These are phyloP conservation scores for Eupithecia subfuscata DNA, from an alignment of 2,888 invertebrate genomes.

Conservation along the genomic window DNA sequence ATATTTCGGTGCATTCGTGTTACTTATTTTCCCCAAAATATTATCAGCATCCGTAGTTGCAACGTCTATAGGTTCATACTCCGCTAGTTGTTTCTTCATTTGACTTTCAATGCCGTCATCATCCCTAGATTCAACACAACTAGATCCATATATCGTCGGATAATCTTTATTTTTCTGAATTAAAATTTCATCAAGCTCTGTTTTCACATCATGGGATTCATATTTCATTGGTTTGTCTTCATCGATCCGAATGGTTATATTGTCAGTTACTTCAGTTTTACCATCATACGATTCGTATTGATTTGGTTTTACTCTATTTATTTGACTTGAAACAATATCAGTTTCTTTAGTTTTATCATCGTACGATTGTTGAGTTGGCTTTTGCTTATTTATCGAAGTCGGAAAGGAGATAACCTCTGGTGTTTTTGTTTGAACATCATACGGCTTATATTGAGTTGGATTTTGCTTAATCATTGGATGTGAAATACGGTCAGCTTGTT, in stretches of 20 bases:
- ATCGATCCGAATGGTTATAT: not conserved
- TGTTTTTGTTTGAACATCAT: not conserved
- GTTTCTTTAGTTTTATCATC: not conserved
- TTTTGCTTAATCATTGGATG: not conserved
- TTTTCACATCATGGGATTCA: constrained; percentile 17
- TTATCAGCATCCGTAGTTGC: not conserved
- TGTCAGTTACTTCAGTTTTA: not conserved
- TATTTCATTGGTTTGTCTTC: constrained; percentile 7
- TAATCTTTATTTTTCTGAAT: not conserved
- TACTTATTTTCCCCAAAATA: not conserved
- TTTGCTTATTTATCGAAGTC: not conserved
- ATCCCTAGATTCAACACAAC: not conserved
- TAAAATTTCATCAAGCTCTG: constrained; percentile 2
- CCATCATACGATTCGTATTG: not conserved
- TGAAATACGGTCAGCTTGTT: not conserved
- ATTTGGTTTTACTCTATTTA: not conserved
- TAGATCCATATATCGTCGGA: not conserved
- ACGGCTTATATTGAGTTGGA: not conserved
- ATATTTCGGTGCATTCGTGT: not conserved
- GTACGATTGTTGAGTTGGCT: not conserved
- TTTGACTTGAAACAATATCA: not conserved
- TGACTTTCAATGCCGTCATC: not conserved
- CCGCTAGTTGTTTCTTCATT: not conserved
- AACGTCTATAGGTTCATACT: not conserved
- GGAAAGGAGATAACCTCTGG: not conserved